Evolutionary conservation across 2,888 invertebrate genomes (phyloP), one percentile per base, ranked within the genome.

Genomic region (Tipula confusa): DNA sequence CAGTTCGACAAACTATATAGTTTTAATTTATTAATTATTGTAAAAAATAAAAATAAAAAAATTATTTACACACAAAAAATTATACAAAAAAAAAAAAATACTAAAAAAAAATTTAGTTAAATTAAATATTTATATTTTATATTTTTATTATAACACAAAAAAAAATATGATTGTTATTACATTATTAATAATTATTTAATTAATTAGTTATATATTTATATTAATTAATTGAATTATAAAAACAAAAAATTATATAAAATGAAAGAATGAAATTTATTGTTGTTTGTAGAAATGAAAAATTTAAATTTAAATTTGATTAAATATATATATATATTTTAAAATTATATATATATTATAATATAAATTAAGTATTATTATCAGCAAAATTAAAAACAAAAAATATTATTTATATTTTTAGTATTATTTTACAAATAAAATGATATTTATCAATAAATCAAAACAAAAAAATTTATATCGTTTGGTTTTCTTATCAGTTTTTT

Each of bases 41-140:
- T 64, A 64, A 64, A 64, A 64, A n/a, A n/a, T n/a, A n/a, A n/a
- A n/a, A n/a, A n/a, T n/a, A n/a, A n/a, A 43, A 64, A 15, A 64
- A 24, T 64, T 64, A 64, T 64, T 64, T 64, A 64, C 64, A 64
- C 64, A 64, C 7, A 18, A 64, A 64, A 64, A 64, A 24, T 43
- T n/a, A 43, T 43, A 43, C n/a, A 43, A 64, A 24, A 2, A 64
- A 64, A 11, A 6, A 64, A 24, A 33, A 33, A 33, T 33, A 64
- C 64, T 64, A 64, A 64, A 24, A n/a, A n/a, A n/a, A 64, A 13
- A 64, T 18, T 64, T 64, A 64, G 64, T 64, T 64, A 64, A 64
- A 64, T 64, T 64, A 64, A 64, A 64, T 64, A 64, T 64, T 64
- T 64, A 64, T 64, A 64, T 64, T 64, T 64, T 64, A 64, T 64